Conservation (phyloP, 1,140 invertebrate genomes). For the Danaus plexippus region DNA sequence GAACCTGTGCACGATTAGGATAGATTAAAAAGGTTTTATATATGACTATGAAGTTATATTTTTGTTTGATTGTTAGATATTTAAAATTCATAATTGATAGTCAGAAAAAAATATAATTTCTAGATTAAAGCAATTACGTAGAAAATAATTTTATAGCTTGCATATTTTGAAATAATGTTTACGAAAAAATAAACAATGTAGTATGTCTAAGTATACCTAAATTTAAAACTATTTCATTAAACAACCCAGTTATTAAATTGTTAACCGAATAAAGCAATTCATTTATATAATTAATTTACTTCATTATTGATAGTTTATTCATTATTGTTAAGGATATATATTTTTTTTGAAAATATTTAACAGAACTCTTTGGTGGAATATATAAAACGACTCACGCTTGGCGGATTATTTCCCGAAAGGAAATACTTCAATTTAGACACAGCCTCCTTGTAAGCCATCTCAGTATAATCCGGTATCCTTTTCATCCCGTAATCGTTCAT, state of each 20-base stretch:
- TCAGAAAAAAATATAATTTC: too few relatives aligned
- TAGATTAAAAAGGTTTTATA: neutral
- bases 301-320: too few relatives aligned
- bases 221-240: too few relatives aligned
- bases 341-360: too few relatives aligned
- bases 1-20: slow-evolving; percentile 29
- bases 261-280: too few relatives aligned
- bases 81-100: neutral
- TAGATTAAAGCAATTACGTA: slow-evolving; percentile 7
- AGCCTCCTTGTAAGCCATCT: slow-evolving; percentile 85
- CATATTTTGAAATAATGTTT: too few relatives aligned
- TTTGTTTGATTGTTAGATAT: neutral
- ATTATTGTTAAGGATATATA: too few relatives aligned
- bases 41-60: neutral
- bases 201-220: too few relatives aligned
- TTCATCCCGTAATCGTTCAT: slow-evolving; percentile 70
- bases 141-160: neutral
- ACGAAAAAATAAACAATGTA: too few relatives aligned
- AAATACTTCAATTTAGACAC: slow-evolving; percentile 83
- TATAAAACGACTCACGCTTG: slow-evolving; percentile 60
- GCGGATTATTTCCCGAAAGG: slow-evolving; percentile 81
- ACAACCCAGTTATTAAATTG: too few relatives aligned
- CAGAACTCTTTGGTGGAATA: neutral
- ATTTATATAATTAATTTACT: too few relatives aligned
- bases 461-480: slow-evolving; percentile 82